A percentile compares a stretch with the other conserved stretches of the same genome.
Evolutionary conservation across 2,113 vertebrate species (phyloP).

Genomic region (Dromas ardeola): DNA sequence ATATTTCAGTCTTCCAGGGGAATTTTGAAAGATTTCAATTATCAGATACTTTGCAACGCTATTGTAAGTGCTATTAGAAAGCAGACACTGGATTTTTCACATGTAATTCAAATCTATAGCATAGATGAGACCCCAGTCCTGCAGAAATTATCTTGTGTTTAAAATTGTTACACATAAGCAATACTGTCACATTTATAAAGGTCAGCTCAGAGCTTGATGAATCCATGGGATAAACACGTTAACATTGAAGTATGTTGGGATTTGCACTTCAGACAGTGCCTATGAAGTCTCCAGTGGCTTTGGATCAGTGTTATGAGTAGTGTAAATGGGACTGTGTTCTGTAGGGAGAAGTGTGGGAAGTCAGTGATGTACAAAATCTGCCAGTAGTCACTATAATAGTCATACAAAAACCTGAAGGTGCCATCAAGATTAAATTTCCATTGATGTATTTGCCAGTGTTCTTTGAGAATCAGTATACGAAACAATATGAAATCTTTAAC

Average conservation of each 20-base stretch:
- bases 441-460: not conserved
- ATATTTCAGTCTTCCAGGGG: slow-evolving; percentile 24
- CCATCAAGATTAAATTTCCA: not conserved
- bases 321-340: not conserved
- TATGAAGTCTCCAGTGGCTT: not conserved
- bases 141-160: not conserved
- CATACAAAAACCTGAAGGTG: not conserved
- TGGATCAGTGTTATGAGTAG: not conserved
- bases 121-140: not conserved
- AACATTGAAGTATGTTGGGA: not conserved
- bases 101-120: not conserved
- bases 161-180: not conserved
- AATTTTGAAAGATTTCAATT: slow-evolving; percentile 27
- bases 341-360: not conserved
- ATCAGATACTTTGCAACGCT: not conserved
- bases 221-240: not conserved
- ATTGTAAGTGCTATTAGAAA: not conserved
- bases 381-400: not conserved
- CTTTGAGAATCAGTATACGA: not conserved
- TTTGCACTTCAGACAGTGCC: not conserved
- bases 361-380: not conserved
- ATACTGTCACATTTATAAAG: not conserved
- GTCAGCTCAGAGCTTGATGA: not conserved
- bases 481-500: not conserved
- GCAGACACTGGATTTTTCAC: not conserved